Base-by-base conservation (phyloP, 2,888 invertebrate genomes). In the Apeira syringaria region DNA sequence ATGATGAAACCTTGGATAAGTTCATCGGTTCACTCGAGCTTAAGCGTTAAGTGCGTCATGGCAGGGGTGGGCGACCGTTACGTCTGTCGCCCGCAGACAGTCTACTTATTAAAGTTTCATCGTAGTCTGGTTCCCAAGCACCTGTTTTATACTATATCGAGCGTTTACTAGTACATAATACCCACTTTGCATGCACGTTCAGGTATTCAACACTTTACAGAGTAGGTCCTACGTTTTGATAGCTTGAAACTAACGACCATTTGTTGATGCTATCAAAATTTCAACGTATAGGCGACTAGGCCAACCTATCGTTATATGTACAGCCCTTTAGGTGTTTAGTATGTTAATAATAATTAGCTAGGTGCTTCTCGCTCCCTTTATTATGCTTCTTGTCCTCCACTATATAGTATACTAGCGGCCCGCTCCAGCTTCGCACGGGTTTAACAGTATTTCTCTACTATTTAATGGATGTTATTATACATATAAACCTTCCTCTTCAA, bases 31-130 rank as follows among this genome's bases (percentile, higher is more conserved):
- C 18, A 22, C 30, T 29, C 20, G 8, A 39, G 34, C 12, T 35
- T 11, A 38, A 35, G 22, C 34, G 31, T 29, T 29, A 43, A 46
- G 37, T 33, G 24, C 31, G 33, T 44, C 11, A 40, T 44, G 12
- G 13, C 29, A 40, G 25, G 26, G 25, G 40, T 40, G 31, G 36
- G 39, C 40, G 37, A 28, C 29, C 15, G 34, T 48, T 40, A 39
- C 35, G 30, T 29, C 27, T 42, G 42, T 38, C 35, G 37, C 42
- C 28, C 28, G 36, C 48, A 48, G 47, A 47, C 52, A 51, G 42
- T 57, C 54, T 70, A 68, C 67, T 72, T 72, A 74, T 81, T 76
- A 79, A 82, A 82, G 71, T 83, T 85, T 76, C 71, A 78, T 61
- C 49, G 58, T 74, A 75, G 74, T 74, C 64, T 64, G 53, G 26